Evolutionary conservation across 2,888 invertebrate species (phyloP), one percentile per base, ranked within the genome.

Genomic region (Carpatolechia fugitivella): DNA sequence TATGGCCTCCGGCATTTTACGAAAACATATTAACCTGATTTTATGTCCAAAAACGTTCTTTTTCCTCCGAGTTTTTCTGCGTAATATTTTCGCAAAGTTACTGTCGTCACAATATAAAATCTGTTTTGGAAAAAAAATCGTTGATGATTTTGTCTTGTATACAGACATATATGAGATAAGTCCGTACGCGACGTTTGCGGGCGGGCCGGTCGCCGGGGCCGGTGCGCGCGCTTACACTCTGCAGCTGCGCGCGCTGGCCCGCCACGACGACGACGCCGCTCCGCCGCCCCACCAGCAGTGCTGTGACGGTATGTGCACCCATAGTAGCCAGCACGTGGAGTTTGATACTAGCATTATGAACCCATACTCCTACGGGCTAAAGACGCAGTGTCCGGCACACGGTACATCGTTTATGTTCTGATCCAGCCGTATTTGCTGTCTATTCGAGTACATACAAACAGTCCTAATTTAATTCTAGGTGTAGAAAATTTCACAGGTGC

Each of bases 141-240:
- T n/a, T n/a, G n/a, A n/a, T n/a, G n/a, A n/a, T n/a, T n/a, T 36
- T 5, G 8, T 13, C 7, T 24, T 33, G 11, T 30, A 38, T 31
- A 7, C 63, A 93, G 93, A 93, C 69, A 93, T 93, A 78, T 93
- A 93, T 72, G 93, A 93, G 72, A 93, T 93, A 74, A 93, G 93
- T 71, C 93, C 93, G 0, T 93, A 93, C 70, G 93, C 93, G 6
- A 93, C 93, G 41, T 93, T 93, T 69, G 93, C 92, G 60, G 93
- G 89, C 0, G 82, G 74, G 40, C 72, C 70, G 8, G 69, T 70
- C 0, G 64, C 67, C 3, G 63, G 63, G 5, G 69, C 71, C n/a
- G 80, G 80, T 1, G 82, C 89, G 4, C 82, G 88, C 49, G 87
- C 88, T 0, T 89, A 89, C 70, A 89, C 90, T 52, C 71, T 89